These are phyloP conservation scores for Cistogaster globosa DNA, from an alignment of 2,888 invertebrate genomes.

Conservation along the genomic window DNA sequence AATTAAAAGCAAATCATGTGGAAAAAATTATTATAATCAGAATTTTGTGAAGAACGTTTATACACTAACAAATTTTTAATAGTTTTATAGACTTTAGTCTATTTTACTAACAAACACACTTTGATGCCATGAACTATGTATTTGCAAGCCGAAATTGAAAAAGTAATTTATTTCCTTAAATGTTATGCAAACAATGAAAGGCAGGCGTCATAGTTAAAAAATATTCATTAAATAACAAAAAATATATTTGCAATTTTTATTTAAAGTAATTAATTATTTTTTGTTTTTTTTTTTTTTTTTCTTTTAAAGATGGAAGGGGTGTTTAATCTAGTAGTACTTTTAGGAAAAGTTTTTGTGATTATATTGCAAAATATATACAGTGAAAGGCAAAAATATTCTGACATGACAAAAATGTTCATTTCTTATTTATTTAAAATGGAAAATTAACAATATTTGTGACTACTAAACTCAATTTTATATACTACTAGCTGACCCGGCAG, in stretches of 20 bases:
- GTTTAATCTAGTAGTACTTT: too few relatives aligned
- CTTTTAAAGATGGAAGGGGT: too few relatives aligned
- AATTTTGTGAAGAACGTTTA: constrained; percentile 13
- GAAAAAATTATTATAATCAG: constrained; percentile 21
- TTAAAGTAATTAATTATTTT: too few relatives aligned
- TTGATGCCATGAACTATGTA: constrained; percentile 27
- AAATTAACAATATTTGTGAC: too few relatives aligned
- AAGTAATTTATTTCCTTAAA: constrained; percentile 81
- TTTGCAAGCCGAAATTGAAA: constrained; percentile 65
- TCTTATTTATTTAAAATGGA: too few relatives aligned
- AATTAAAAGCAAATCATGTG: constrained; percentile 20
- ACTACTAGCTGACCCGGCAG: too few relatives aligned
- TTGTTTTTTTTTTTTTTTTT: too few relatives aligned
- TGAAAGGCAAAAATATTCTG: too few relatives aligned
- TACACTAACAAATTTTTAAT: constrained; percentile 2
- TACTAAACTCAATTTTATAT: too few relatives aligned
- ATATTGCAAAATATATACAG: too few relatives aligned
- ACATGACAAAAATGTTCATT: too few relatives aligned
- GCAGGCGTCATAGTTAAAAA: neutral
- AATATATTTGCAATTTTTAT: neutral
- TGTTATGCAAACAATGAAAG: constrained; percentile 77
- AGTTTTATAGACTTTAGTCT: constrained; percentile 31
- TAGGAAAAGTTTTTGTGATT: too few relatives aligned
- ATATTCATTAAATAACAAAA: neutral
- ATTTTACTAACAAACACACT: neutral